Conservation (phyloP, 2,888 invertebrate genomes). For the Cheilosia variabilis region DNA sequence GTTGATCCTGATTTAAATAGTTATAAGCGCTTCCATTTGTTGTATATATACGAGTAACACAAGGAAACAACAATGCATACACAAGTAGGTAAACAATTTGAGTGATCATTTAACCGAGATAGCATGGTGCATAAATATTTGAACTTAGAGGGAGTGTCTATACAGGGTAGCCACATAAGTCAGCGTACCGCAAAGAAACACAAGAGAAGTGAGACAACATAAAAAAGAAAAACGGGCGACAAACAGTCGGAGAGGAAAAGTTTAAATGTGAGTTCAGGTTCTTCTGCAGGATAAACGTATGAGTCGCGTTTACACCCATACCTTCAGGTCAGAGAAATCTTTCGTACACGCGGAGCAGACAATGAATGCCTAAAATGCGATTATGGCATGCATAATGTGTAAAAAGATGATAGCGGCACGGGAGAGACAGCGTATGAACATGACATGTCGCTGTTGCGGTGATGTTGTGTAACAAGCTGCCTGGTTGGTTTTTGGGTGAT, state of each 20-base stretch:
- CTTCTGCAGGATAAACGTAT: constrained; percentile 51
- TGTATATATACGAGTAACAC: not conserved
- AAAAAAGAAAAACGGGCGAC: constrained; percentile 43
- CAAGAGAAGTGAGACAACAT: constrained; percentile 23
- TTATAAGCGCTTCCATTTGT: constrained; percentile 31
- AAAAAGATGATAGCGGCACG: constrained; percentile 35
- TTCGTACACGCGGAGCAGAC: constrained; percentile 13
- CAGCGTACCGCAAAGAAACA: constrained; percentile 50
- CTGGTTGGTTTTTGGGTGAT: constrained; percentile 51
- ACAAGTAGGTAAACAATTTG: constrained; percentile 47
- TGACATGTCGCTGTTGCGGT: constrained; percentile 40
- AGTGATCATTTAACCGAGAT: constrained; percentile 53
- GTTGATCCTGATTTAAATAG: constrained; percentile 53
- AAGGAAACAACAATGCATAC: constrained; percentile 4
- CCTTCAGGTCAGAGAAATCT: constrained; percentile 58
- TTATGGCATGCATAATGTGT: constrained; percentile 51
- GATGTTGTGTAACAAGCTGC: constrained; percentile 66
- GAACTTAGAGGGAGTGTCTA: constrained; percentile 62
- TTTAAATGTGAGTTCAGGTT: constrained; percentile 56
- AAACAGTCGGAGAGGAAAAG: constrained; percentile 55
- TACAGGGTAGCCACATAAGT: constrained; percentile 23
- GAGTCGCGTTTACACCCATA: constrained; percentile 22
- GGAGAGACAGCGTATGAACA: constrained; percentile 4
- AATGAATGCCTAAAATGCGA: constrained; percentile 55
- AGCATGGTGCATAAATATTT: constrained; percentile 66